phyloP scores from a whole-genome alignment of 2,797 vertebrate species.

The Orestias chungarensis region DNA sequence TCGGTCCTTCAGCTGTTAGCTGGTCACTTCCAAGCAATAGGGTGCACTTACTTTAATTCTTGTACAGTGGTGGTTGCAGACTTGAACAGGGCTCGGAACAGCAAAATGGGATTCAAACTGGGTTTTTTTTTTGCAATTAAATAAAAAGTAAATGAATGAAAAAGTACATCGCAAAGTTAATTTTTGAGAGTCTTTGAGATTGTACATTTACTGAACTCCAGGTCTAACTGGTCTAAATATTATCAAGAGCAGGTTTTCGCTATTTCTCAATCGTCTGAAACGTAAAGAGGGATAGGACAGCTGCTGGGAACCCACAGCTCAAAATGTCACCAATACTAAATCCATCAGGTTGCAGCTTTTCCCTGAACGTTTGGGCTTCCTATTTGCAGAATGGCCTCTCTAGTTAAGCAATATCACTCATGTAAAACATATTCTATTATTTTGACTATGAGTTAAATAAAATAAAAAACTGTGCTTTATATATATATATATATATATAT shows the following conservation, averaged over 20 bases:
- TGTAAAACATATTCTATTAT: background rate
- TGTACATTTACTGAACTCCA: background rate
- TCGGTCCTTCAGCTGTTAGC: constrained; percentile 32
- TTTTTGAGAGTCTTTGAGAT: background rate
- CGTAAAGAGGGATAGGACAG: too few relatives aligned
- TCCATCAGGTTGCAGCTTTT: background rate
- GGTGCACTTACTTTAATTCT: background rate
- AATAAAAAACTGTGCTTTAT: background rate
- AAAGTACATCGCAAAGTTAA: too few relatives aligned
- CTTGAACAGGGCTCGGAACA: too few relatives aligned
- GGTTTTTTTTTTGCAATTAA: too few relatives aligned
- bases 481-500: too few relatives aligned
- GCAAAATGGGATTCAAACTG: background rate
- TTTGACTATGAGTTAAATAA: background rate
- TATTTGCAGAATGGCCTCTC: background rate
- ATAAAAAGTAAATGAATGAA: background rate
- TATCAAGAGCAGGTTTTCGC: background rate
- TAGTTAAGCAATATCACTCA: background rate
- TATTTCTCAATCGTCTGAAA: background rate
- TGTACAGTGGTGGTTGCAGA: background rate
- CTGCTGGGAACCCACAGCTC: background rate
- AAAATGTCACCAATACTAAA: background rate
- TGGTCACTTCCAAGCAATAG: constrained; percentile 51
- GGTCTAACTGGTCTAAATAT: background rate
- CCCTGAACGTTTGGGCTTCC: background rate